Base-by-base conservation (phyloP, 2,113 vertebrate species). In the Sturnus vulgaris region DNA sequence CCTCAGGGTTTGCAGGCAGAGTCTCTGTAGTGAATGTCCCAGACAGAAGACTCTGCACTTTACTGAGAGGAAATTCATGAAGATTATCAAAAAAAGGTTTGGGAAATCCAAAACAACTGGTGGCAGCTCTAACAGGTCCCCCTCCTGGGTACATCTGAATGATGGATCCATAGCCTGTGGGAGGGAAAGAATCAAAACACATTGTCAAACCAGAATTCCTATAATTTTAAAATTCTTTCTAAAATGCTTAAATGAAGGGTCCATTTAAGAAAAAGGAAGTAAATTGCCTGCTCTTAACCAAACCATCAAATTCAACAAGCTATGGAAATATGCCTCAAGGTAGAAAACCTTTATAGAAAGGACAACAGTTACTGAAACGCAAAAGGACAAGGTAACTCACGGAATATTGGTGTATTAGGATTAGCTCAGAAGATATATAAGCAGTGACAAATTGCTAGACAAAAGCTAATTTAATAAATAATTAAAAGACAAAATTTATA, bases 51-150 rank as follows among this genome's bases (percentile, higher is more conserved):
- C 98, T 98, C 15, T 98, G 98, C 91, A 99, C 98, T 96, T 98
- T 98, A 97, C 98, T 98, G 96, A 99, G 98, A 57, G 99, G 99
- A 85, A 99, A 99, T 82, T 99, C 99, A 56, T 99, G 98, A 46
- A 99, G 98, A 21, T 92, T 98, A 42, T 98, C 89, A 44, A 98
- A 98, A 96, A 99, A 99, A 78, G 90, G 97, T 42, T 97, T 97
- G 22, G 99, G 99, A 95, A 99, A 99, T 86, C 99, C 99, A 97
- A 99, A 99, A 96, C 98, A 99, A 60, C 99, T 98, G 95, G 99
- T 98, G 82, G 99, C 99, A 75, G 98, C 98, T 89, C 99, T 98
- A 18, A 98, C 97, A 11, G 99, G 99, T 46, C 98, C 99, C 18
- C 98, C 98, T 96, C 99, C 99, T 39, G 99, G 98, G 95, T 99